These are phyloP conservation scores for Neodontobutis hainanensis DNA, from an alignment of 2,113 vertebrate species.

Conservation along the genomic window DNA sequence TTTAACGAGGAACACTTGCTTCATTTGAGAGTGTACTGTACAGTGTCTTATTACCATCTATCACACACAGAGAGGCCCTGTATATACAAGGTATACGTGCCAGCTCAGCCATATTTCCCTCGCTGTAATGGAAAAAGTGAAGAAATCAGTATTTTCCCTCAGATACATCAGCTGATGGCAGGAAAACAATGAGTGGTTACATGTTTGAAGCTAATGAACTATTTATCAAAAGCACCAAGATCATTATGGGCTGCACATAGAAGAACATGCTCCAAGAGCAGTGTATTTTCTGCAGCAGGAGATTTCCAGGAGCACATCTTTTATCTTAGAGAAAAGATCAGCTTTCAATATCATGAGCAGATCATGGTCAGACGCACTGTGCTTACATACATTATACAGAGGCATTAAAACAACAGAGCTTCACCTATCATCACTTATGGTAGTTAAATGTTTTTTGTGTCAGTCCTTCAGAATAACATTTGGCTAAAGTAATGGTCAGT, in stretches of 20 bases:
- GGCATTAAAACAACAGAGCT: no score
- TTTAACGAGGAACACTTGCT: no score
- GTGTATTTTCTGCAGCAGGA: neutral
- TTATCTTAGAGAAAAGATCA: neutral
- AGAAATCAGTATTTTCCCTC: neutral
- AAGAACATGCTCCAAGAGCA: neutral
- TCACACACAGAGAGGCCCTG: neutral
- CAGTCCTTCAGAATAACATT: no score
- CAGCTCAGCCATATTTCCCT: neutral
- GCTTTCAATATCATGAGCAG: no score
- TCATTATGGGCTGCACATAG: neutral
- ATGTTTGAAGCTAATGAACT: neutral
- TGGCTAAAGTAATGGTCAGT: no score
- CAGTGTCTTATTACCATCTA: no score
- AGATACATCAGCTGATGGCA: neutral
- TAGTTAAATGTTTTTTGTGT: no score
- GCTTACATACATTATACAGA: no score
- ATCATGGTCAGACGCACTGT: no score
- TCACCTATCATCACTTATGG: no score
- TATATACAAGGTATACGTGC: neutral
- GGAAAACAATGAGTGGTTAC: neutral
- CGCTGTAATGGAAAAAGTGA: neutral
- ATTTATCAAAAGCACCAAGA: neutral
- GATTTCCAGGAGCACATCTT: neutral
- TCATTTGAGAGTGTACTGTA: no score